These are phyloP conservation scores for Pimpla rufipes DNA, from an alignment of 2,888 invertebrate species.

Conservation along the genomic window DNA sequence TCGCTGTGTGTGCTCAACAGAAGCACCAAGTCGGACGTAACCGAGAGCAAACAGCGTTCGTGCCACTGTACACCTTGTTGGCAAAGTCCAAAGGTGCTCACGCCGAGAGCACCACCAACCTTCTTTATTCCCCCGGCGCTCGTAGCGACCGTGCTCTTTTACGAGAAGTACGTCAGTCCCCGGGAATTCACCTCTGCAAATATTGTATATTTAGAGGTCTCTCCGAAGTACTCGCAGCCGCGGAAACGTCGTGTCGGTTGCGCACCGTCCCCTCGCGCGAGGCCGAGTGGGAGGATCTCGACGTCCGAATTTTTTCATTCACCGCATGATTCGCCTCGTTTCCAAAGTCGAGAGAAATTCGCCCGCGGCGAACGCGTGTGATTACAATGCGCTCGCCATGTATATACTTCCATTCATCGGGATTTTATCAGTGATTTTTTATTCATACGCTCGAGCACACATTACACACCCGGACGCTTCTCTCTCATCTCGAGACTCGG, in stretches of 20 bases:
- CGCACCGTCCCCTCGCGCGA: not conserved
- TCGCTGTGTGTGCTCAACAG: slow-evolving; percentile 53
- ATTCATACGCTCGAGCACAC: slow-evolving; percentile 38
- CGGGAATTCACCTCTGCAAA: slow-evolving; percentile 34
- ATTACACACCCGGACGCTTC: not conserved
- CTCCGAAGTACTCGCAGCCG: slow-evolving; percentile 26
- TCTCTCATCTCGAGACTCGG: slow-evolving; percentile 18
- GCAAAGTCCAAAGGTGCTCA: slow-evolving; percentile 60
- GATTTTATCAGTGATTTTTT: slow-evolving; percentile 55
- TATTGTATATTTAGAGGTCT: slow-evolving; percentile 52
- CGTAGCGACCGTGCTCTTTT: slow-evolving; percentile 45
- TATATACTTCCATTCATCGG: slow-evolving; percentile 37
- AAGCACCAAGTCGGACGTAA: slow-evolving; percentile 56
- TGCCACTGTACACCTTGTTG: slow-evolving; percentile 52
- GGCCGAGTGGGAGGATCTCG: no score
- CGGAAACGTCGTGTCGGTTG: slow-evolving; percentile 13
- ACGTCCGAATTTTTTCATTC: slow-evolving; percentile 36
- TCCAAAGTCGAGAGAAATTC: slow-evolving; percentile 51
- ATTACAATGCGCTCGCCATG: slow-evolving; percentile 44
- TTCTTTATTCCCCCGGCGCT: slow-evolving; percentile 23
- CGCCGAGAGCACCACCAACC: slow-evolving; percentile 40
- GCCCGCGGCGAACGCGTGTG: slow-evolving; percentile 36
- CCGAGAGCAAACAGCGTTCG: slow-evolving; percentile 44
- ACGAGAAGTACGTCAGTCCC: slow-evolving; percentile 50
- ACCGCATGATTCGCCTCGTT: slow-evolving; percentile 41